phyloP scores from a whole-genome alignment of 2,797 vertebrate genomes.

The Nasua narica region DNA sequence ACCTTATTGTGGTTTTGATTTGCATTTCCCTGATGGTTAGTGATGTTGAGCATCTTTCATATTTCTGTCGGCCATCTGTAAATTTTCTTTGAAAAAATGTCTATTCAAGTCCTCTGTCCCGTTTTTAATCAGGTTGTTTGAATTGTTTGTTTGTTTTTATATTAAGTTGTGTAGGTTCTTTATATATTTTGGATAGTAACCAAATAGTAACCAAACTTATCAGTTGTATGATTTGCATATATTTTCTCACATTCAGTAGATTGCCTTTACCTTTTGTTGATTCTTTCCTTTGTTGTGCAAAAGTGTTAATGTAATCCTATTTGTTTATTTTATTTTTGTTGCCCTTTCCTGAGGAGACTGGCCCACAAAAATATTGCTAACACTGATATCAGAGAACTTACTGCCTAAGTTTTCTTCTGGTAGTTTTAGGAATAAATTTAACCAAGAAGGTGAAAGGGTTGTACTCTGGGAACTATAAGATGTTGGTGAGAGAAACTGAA shows the following conservation, averaged over 20 bases:
- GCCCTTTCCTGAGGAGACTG: neutral
- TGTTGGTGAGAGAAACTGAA: neutral
- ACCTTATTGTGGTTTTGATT: neutral
- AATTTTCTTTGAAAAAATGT: neutral
- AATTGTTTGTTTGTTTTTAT: neutral
- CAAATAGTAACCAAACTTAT: no score
- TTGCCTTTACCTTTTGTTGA: neutral
- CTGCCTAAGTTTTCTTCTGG: neutral
- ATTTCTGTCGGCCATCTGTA: neutral
- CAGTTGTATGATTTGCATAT: neutral
- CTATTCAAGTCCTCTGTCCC: neutral
- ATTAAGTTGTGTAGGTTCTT: neutral
- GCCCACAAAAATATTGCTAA: neutral
- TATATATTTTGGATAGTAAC: neutral
- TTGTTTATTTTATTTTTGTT: neutral
- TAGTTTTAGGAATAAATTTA: neutral
- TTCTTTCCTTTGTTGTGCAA: neutral
- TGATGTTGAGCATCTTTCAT: neutral
- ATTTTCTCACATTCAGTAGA: neutral
- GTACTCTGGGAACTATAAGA: neutral
- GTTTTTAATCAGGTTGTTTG: neutral
- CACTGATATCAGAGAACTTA: neutral
- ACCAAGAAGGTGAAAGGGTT: neutral
- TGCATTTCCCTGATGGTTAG: neutral
- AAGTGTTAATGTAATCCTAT: neutral